Percentiles rank a stretch among this genome's conserved stretches.
These are phyloP conservation scores for Hirudinaria manillensis DNA, from an alignment of 2,888 invertebrate species.

Conservation along the genomic window DNA sequence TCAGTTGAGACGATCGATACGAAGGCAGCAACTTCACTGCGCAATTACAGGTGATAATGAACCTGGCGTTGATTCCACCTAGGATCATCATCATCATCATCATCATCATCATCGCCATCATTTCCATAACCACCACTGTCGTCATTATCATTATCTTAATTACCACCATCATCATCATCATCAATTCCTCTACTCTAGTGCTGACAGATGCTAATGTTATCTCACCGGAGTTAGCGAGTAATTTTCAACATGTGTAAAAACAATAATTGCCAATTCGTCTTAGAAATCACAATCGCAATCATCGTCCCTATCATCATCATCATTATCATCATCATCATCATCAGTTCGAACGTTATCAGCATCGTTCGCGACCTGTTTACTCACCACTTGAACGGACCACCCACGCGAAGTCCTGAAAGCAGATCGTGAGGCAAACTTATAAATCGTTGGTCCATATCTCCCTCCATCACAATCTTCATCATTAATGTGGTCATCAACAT, in stretches of 20 bases:
- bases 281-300: slow-evolving; percentile 1
- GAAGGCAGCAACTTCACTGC: too few relatives aligned
- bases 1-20: background rate
- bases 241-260: too few relatives aligned
- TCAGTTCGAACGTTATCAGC: slow-evolving; percentile 11
- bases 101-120: background rate
- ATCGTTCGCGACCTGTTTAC: background rate
- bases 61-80: background rate
- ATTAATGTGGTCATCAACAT: slow-evolving; percentile 19
- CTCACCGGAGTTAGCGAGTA: background rate
- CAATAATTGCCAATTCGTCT: background rate
- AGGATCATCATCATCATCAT: slow-evolving; percentile 11
- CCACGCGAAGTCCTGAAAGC: background rate
- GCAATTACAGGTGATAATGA: too few relatives aligned
- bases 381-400: background rate
- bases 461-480: slow-evolving; percentile 26
- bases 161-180: slow-evolving; percentile 23
- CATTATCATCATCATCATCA: slow-evolving; percentile 16
- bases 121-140: slow-evolving; percentile 4
- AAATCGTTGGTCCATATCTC: background rate
- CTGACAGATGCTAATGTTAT: too few relatives aligned
- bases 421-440: too few relatives aligned
- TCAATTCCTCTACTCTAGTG: background rate
- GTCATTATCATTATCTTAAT: slow-evolving; percentile 13
- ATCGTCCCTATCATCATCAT: background rate